These are phyloP conservation scores for Tanytarsus gracilentus DNA, from an alignment of 2,888 invertebrate species.

Conservation along the genomic window DNA sequence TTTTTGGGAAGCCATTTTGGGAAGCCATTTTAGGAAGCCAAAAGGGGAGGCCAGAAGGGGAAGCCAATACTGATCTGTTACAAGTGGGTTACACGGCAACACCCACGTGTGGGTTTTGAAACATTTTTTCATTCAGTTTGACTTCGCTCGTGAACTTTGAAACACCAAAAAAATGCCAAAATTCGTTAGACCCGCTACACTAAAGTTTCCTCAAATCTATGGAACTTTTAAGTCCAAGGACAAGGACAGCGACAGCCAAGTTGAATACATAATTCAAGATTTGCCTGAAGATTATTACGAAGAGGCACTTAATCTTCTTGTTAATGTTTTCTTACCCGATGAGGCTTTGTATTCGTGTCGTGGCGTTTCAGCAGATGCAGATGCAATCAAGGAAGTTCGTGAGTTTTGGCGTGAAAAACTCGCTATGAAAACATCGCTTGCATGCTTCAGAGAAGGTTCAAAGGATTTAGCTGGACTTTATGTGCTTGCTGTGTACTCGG, in stretches of 20 bases:
- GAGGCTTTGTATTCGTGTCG: slow-evolving; percentile 1
- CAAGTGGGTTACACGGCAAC: too few species aligned
- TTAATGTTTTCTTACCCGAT: slow-evolving; percentile 18
- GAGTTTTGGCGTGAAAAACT: background rate
- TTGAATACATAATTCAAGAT: background rate
- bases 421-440: background rate
- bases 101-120: too few species aligned
- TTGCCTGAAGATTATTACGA: background rate
- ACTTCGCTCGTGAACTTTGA: background rate
- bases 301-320: slow-evolving; percentile 17
- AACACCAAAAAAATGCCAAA: slow-evolving; percentile 1
- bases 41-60: too few species aligned
- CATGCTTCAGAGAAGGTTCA: slow-evolving; percentile 13
- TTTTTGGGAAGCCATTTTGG: too few species aligned
- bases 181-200: background rate
- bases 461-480: slow-evolving; percentile 4
- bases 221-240: slow-evolving; percentile 18
- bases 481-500: background rate
- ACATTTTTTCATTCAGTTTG: too few species aligned
- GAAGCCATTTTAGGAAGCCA: too few species aligned
- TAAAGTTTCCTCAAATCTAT: slow-evolving; percentile 1
- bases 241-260: slow-evolving; percentile 16
- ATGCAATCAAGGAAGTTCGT: background rate
- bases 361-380: background rate
- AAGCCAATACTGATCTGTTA: too few species aligned